phyloP scores from a whole-genome alignment of 92 coral and sea anemone genomes.

The Epizoanthus ramosus region DNA sequence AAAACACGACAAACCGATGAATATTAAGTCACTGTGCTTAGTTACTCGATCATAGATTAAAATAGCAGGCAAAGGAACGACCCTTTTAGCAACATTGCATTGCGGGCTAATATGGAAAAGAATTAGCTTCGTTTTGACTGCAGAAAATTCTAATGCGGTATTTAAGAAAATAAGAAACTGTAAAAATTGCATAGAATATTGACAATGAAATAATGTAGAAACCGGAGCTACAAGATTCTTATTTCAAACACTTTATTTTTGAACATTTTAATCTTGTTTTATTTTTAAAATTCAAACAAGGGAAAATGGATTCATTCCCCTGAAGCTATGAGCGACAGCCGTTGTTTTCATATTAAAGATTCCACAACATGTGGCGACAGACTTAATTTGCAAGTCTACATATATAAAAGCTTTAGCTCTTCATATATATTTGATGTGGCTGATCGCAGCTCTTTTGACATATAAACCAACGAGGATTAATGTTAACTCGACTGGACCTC shows the following conservation, averaged over 20 bases:
- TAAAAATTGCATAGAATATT: background rate
- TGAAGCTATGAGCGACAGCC: background rate
- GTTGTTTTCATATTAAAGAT: background rate
- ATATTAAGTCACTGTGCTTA: conserved; percentile 67
- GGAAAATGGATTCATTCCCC: background rate
- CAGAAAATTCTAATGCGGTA: background rate
- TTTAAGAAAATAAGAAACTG: no score
- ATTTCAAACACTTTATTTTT: background rate
- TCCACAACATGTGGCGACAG: background rate
- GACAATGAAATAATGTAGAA: background rate
- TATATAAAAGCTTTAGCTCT: no score
- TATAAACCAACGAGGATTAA: background rate
- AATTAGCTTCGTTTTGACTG: background rate
- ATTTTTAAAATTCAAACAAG: background rate
- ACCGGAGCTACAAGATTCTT: background rate
- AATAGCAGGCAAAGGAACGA: conserved; percentile 43
- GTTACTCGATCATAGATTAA: conserved; percentile 63
- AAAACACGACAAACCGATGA: conserved; percentile 40
- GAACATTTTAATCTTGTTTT: background rate
- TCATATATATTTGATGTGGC: no score
- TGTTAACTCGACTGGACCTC: no score
- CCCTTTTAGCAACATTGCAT: background rate
- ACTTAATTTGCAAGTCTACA: no score
- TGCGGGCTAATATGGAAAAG: background rate
- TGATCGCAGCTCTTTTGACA: background rate